These are phyloP conservation scores for Archivesica marissinica DNA, from an alignment of 1,140 invertebrate genomes.

Conservation along the genomic window DNA sequence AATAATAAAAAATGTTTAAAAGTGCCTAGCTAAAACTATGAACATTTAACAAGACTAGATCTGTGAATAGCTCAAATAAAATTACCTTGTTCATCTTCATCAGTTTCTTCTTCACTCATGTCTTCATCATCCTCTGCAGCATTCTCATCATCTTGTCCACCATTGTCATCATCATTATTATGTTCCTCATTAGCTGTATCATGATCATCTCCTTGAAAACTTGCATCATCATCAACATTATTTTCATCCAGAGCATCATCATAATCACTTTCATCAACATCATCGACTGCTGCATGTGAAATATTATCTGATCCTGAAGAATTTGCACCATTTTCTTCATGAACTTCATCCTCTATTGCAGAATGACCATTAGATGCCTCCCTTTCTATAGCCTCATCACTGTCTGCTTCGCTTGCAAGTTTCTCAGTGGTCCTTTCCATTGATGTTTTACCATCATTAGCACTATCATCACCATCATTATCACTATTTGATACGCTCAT, in stretches of 20 bases:
- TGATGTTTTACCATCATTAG: neutral
- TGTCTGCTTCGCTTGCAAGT: conserved; percentile 25
- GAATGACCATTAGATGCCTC: conserved; percentile 6
- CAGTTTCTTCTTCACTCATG: conserved; percentile 4
- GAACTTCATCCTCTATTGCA: conserved; percentile 37
- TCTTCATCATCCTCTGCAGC: conserved; percentile 28
- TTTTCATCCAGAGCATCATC: conserved; percentile 38
- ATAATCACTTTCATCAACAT: conserved; percentile 85
- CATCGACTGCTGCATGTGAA: conserved; percentile 24
- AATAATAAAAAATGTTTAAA: no score
- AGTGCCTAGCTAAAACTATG: no score
- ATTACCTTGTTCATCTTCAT: conserved; percentile 21
- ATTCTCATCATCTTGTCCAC: neutral
- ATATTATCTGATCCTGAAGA: conserved; percentile 13
- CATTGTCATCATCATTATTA: neutral
- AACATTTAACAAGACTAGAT: no score
- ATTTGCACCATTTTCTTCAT: neutral
- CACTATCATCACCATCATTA: neutral
- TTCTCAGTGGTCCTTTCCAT: neutral
- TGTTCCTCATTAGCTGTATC: conserved; percentile 2
- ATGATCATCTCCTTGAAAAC: neutral
- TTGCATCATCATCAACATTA: conserved; percentile 25
- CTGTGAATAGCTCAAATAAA: no score
- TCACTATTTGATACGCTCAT: neutral
- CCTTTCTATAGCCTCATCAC: conserved; percentile 8